These are phyloP conservation scores for Melanerpes formicivorus DNA, from an alignment of 2,113 vertebrate species.

Conservation along the genomic window DNA sequence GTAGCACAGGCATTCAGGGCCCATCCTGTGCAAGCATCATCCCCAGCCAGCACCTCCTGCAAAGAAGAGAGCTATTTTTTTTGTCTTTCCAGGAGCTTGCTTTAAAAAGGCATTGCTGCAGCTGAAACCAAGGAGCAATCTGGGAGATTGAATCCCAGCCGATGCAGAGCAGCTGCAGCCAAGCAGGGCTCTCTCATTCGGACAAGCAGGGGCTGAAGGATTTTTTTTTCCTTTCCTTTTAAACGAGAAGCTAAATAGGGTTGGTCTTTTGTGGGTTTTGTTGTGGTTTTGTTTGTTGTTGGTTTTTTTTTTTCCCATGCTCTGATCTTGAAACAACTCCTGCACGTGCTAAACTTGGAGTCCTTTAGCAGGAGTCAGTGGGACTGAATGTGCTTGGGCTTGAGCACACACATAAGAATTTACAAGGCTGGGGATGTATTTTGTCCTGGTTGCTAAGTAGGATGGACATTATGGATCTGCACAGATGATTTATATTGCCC, in stretches of 20 bases:
- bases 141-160: not conserved
- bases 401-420: not conserved
- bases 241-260: not conserved
- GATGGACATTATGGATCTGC: not conserved
- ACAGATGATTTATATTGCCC: not conserved
- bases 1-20: not conserved
- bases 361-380: not conserved
- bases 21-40: constrained; percentile 8
- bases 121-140: not conserved
- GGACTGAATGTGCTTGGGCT: constrained; percentile 18
- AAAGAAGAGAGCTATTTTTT: too few species aligned
- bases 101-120: not conserved
- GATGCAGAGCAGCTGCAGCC: constrained; percentile 19
- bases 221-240: not conserved
- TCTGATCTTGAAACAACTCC: not conserved
- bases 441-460: constrained; percentile 1
- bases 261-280: not conserved
- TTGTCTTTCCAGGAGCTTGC: not conserved
- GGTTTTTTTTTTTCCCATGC: not conserved
- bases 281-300: not conserved
- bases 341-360: not conserved
- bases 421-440: not conserved
- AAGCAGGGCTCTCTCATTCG: not conserved
- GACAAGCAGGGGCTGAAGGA: not conserved
- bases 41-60: not conserved